Evolutionary conservation across 2,888 invertebrate genomes (phyloP).

Genomic region (Polydrusus tereticollis): DNA sequence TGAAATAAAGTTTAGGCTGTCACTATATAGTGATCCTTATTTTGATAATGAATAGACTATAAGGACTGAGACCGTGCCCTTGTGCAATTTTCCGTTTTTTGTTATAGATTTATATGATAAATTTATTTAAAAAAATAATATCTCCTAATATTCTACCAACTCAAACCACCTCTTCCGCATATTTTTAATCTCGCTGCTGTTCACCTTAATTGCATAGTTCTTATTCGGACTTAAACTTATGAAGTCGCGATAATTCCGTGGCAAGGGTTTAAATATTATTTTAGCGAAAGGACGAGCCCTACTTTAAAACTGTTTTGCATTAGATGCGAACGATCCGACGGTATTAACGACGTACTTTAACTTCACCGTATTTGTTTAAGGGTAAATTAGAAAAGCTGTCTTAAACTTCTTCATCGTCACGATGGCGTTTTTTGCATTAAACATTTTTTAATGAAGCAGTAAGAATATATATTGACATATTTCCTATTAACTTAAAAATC

Average conservation of each 20-base stretch:
- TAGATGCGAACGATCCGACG: constrained; percentile 33
- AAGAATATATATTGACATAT: too few relatives aligned
- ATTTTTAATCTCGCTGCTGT: not conserved
- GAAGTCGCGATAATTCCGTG: constrained; percentile 32
- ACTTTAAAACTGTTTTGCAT: constrained; percentile 45
- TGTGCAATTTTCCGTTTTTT: too few relatives aligned
- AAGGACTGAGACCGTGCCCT: too few relatives aligned
- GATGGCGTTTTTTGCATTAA: not conserved
- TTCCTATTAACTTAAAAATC: too few relatives aligned
- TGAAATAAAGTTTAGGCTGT: too few relatives aligned
- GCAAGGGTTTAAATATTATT: constrained; percentile 34
- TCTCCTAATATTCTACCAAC: too few relatives aligned
- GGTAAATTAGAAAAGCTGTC: constrained; percentile 23
- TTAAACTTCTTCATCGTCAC: constrained; percentile 2
- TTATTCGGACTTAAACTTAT: constrained; percentile 22
- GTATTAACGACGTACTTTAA: constrained; percentile 38
- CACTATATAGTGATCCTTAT: too few relatives aligned
- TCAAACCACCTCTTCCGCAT: not conserved
- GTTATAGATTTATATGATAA: too few relatives aligned
- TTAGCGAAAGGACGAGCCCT: constrained; percentile 18
- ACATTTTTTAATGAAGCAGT: not conserved
- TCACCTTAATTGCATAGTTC: constrained; percentile 8
- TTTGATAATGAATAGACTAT: too few relatives aligned
- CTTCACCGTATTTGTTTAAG: constrained; percentile 34
- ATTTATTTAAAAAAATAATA: too few relatives aligned